These are phyloP conservation scores for Phoxinus phoxinus DNA, from an alignment of 2,113 vertebrate genomes.

Conservation along the genomic window DNA sequence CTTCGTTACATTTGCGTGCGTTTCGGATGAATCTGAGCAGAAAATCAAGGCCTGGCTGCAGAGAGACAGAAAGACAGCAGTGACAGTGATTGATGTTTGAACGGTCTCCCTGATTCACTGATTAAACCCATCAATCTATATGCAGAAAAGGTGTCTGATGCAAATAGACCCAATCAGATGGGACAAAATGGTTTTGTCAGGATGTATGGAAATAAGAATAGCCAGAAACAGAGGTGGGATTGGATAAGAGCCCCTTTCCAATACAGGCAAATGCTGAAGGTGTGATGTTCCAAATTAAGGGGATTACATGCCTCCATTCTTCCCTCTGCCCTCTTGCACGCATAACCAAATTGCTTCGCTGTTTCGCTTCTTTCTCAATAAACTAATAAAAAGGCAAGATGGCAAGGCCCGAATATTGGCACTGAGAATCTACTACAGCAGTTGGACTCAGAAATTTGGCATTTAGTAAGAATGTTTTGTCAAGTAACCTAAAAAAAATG, in stretches of 20 bases:
- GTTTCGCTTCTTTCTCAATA: constrained; percentile 66
- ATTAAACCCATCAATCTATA: constrained; percentile 99
- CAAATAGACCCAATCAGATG: constrained; percentile 96
- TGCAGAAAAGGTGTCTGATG: constrained; percentile 89
- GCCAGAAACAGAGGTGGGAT: constrained; percentile 61
- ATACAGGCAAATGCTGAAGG: constrained; percentile 57
- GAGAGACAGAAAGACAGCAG: constrained; percentile 76
- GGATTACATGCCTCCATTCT: constrained; percentile 74
- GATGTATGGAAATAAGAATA: constrained; percentile 79
- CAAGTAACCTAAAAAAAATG: neutral
- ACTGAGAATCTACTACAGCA: neutral
- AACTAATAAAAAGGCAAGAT: constrained; percentile 25
- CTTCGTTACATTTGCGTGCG: constrained; percentile 51
- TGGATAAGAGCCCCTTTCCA: constrained; percentile 57
- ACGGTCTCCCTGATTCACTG: constrained; percentile 93
- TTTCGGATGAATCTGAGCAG: constrained; percentile 76
- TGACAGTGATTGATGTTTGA: constrained; percentile 95
- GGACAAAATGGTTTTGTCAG: constrained; percentile 92
- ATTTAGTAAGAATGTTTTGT: neutral
- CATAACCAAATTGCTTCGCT: constrained; percentile 69
- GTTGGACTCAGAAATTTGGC: neutral
- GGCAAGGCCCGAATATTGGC: neutral
- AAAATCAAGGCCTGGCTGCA: constrained; percentile 74
- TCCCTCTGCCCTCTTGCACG: constrained; percentile 58
- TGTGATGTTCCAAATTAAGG: constrained; percentile 76